Base-by-base conservation (phyloP, 2,888 invertebrate genomes). In the Teleogryllus oceanicus region DNA sequence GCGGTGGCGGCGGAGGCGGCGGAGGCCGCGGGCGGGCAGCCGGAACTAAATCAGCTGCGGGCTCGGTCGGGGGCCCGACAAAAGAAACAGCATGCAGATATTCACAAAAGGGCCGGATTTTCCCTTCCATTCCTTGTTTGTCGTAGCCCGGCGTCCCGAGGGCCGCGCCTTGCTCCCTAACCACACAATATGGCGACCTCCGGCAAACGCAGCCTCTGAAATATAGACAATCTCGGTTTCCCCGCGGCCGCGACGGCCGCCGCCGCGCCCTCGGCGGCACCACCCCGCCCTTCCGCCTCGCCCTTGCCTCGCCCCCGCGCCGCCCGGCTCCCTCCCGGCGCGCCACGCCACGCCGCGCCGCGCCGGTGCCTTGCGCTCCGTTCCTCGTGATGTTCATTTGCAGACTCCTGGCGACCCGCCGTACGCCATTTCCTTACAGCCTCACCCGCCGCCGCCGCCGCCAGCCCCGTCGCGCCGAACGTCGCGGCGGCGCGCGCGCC, bases 41-140 rank as follows among this genome's bases (percentile, higher is more conserved):
- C 62, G 62, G 62, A 62, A 62, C 62, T 62, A 62, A 62, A 62
- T 62, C 62, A 62, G 62, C 62, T 12, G 62, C 62, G 62, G 62
- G 62, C 62, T 12, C 62, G 16, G 62, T 13, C 62, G 62, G 4
- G 62, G 62, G 16, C 62, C 62, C 62, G 62, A 62, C 62, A 62
- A 62, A 62, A 62, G 62, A 62, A 62, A 62, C 62, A 62, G 62
- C 62, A 62, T 62, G 62, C 62, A 62, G 62, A 62, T 62, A 62
- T 62, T 62, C 62, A 62, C 62, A 62, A 62, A 62, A 62, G 62
- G 62, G 62, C 62, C 62, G 62, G 62, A 62, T 11, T 62, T 62
- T 62, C 62, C 62, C 62, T 62, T 62, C 62, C 62, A 62, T 62
- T 62, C 62, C 62, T 62, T 62, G 62, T 62, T 62, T 62, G 62